A percentile compares a stretch with the other conserved stretches of the same genome.
These are phyloP conservation scores for Prionace glauca DNA, from an alignment of 2,797 vertebrate genomes.

Conservation along the genomic window DNA sequence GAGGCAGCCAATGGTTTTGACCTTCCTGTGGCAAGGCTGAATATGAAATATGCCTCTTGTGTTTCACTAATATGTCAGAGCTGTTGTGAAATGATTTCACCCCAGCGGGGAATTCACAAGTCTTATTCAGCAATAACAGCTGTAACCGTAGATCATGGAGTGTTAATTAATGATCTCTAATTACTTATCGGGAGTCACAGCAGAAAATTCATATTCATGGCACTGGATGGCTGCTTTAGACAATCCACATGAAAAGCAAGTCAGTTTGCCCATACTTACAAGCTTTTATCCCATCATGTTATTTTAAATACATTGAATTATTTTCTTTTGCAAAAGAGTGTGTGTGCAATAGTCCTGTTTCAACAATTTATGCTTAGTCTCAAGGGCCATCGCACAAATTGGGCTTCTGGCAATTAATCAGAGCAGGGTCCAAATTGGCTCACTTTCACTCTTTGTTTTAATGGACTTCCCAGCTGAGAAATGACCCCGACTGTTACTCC, in stretches of 20 bases:
- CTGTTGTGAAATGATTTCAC: conserved; percentile 37
- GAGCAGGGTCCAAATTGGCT: neutral
- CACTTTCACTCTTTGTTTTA: neutral
- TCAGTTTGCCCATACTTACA: neutral
- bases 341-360: neutral
- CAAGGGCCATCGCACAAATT: neutral
- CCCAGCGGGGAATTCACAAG: conserved; percentile 32
- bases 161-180: conserved; percentile 40
- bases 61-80: conserved; percentile 37
- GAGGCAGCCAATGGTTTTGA: conserved; percentile 33
- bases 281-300: conserved; percentile 6
- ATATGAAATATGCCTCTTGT: conserved; percentile 38
- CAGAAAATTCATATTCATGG: neutral
- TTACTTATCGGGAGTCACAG: conserved; percentile 36
- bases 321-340: neutral
- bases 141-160: conserved; percentile 36
- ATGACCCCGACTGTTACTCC: neutral
- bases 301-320: neutral
- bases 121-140: conserved; percentile 60
- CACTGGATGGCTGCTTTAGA: neutral
- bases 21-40: conserved; percentile 30
- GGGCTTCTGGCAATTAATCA: neutral
- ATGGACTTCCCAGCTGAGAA: conserved; percentile 2
- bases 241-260: neutral
- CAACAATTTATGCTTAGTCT: neutral